Evolutionary conservation across 2,113 vertebrate genomes (phyloP).

Genomic region (Alouatta palliata): DNA sequence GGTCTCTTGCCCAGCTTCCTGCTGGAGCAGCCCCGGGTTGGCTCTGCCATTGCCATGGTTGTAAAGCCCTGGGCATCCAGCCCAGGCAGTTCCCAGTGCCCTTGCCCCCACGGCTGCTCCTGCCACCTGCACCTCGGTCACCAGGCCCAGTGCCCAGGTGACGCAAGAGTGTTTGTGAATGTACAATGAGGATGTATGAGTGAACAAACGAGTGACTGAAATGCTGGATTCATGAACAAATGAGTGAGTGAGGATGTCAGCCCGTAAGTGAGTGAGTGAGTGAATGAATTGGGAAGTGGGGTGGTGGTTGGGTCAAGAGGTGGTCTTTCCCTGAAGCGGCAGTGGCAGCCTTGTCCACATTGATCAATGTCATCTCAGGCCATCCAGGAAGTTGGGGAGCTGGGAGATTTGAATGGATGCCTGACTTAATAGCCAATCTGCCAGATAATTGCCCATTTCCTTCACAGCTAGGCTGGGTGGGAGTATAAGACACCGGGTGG

Average conservation of each 20-base stretch:
- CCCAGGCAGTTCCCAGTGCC: fast-evolving
- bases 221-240: not conserved
- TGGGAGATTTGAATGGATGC: not conserved
- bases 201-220: not conserved
- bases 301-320: too few species aligned
- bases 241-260: not conserved
- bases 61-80: not conserved
- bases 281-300: fast-evolving
- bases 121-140: not conserved
- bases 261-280: not conserved
- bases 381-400: not conserved
- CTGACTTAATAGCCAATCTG: fast-evolving
- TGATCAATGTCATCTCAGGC: not conserved
- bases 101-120: not conserved
- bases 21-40: not conserved
- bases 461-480: not conserved
- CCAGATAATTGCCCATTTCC: not conserved
- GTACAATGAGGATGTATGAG: fast-evolving
- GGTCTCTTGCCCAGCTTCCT: not conserved
- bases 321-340: not conserved
- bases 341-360: not conserved
- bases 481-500: not conserved
- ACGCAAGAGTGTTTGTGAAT: fast-evolving
- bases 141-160: not conserved
- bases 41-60: too few species aligned